These are phyloP conservation scores for Rutilus rutilus DNA, from an alignment of 2,113 vertebrate species.

Conservation along the genomic window DNA sequence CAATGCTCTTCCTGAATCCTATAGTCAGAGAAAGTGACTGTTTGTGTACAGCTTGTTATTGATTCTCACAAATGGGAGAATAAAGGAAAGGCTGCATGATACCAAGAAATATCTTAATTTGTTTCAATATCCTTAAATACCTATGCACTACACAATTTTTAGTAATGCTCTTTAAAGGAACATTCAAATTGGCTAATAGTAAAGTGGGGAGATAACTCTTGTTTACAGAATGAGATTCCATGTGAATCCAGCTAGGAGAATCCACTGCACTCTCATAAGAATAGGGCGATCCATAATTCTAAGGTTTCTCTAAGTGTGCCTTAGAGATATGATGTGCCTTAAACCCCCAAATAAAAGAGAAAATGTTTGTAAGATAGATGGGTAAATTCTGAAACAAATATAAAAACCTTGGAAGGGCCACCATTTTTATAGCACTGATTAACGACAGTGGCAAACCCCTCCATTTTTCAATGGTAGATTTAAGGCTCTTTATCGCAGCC, in stretches of 20 bases:
- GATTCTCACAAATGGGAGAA: not conserved
- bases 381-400: not conserved
- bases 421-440: not conserved
- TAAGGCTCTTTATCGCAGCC: not conserved
- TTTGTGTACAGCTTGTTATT: not conserved
- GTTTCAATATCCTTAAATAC: not conserved
- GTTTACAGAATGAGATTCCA: constrained; percentile 3
- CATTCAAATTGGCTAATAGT: not conserved
- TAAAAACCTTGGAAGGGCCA: not conserved
- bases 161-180: not conserved
- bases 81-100: not conserved
- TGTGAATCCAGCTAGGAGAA: not conserved
- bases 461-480: not conserved
- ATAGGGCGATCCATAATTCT: too few relatives aligned
- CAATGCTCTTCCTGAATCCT: too few relatives aligned
- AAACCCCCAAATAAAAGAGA: too few relatives aligned
- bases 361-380: not conserved
- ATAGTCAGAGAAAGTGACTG: not conserved
- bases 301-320: too few relatives aligned
- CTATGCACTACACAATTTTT: not conserved
- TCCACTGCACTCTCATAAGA: not conserved
- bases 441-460: not conserved
- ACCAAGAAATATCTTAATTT: not conserved
- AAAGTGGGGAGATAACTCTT: not conserved
- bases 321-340: too few relatives aligned